These are phyloP conservation scores for Sigmodon hispidus DNA, from an alignment of 2,113 vertebrate genomes.

Conservation along the genomic window DNA sequence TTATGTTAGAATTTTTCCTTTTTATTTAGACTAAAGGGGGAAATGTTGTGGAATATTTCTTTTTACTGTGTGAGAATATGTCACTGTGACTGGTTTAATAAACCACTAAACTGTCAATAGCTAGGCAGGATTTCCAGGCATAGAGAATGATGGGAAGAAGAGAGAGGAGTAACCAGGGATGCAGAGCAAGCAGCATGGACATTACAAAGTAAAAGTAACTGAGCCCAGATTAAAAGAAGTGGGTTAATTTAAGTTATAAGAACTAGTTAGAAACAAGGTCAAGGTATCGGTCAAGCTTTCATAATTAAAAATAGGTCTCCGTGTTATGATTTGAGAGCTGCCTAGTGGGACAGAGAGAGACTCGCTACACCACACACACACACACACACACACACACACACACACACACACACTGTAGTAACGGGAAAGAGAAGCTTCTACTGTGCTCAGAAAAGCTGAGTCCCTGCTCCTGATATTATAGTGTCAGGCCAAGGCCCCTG, in stretches of 20 bases:
- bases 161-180: not conserved
- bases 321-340: not conserved
- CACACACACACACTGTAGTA: not conserved
- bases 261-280: not conserved
- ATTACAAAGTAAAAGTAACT: not conserved
- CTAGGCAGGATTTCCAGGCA: not conserved
- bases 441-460: too few species aligned
- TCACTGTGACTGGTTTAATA: not conserved
- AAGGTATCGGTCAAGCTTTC: not conserved
- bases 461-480: not conserved
- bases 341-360: not conserved
- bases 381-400: not conserved
- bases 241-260: not conserved
- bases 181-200: not conserved
- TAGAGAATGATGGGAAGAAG: not conserved
- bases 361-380: not conserved
- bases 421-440: not conserved
- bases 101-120: not conserved
- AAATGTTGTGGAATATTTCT: not conserved
- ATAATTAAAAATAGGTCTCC: not conserved
- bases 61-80: not conserved
- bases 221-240: not conserved
- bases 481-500: rapidly evolving
- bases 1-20: not conserved
- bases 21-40: not conserved